phyloP scores from a whole-genome alignment of 2,113 vertebrate species.

The Psephotus haematonotus region DNA sequence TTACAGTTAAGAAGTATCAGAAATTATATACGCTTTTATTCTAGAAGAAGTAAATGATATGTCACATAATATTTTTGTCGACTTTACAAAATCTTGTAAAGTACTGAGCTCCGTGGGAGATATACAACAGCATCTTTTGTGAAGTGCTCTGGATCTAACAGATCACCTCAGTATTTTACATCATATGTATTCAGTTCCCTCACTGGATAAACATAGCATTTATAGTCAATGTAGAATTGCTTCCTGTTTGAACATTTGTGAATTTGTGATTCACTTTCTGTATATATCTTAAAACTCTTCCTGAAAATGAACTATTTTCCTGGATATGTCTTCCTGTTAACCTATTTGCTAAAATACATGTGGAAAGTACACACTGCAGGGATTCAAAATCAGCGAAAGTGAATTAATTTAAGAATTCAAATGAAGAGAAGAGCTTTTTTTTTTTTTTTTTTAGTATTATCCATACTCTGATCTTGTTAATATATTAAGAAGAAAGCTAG shows the following conservation, averaged over 20 bases:
- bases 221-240: not conserved
- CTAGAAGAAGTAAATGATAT: not conserved
- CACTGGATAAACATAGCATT: not conserved
- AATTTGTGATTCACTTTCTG: not conserved
- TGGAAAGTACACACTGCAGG: not conserved
- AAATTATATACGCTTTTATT: not conserved
- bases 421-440: not conserved
- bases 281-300: not conserved
- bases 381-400: slow-evolving; percentile 7
- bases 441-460: not conserved
- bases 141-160: not conserved
- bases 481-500: not conserved
- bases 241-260: not conserved
- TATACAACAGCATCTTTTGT: not conserved
- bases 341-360: not conserved
- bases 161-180: not conserved
- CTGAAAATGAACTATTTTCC: not conserved
- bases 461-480: not conserved
- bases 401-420: slow-evolving; percentile 9
- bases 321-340: not conserved
- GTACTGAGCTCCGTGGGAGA: not conserved
- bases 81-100: not conserved
- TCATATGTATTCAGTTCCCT: not conserved
- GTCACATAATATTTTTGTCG: not conserved
- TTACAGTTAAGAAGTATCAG: not conserved